Evolutionary conservation across 2,888 invertebrate genomes (phyloP).

Genomic region (Lathronympha strigana): DNA sequence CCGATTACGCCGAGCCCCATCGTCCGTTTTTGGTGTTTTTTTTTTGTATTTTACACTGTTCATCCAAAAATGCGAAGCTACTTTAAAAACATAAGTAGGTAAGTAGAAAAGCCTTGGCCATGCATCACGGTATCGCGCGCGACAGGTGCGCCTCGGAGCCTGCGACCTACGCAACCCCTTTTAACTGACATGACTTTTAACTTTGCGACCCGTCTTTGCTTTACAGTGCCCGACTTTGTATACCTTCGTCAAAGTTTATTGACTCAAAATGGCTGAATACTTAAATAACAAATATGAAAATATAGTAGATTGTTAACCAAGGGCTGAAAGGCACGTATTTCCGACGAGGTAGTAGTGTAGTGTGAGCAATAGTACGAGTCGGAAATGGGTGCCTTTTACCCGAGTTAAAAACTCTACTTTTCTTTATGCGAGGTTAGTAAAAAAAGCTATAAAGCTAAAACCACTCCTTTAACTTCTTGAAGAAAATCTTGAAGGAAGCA

Average conservation of each 20-base stretch:
- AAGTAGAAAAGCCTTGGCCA: conserved; percentile 19
- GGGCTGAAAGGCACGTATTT: too few relatives aligned
- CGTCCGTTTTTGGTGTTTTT: not conserved
- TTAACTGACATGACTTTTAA: conserved; percentile 84
- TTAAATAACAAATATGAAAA: too few relatives aligned
- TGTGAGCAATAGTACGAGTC: too few relatives aligned
- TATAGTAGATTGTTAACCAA: too few relatives aligned
- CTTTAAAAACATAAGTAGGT: conserved; percentile 7
- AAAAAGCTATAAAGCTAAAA: too few relatives aligned
- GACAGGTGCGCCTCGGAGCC: conserved; percentile 61
- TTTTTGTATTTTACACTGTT: not conserved
- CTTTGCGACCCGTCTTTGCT: conserved; percentile 81
- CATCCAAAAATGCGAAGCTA: not conserved
- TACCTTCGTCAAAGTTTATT: conserved; percentile 32
- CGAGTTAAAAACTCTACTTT: too few relatives aligned
- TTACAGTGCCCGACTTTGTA: conserved; percentile 71
- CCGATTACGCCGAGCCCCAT: too few relatives aligned
- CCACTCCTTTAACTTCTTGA: too few relatives aligned
- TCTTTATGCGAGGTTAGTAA: too few relatives aligned
- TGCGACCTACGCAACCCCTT: conserved; percentile 69
- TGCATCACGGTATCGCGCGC: conserved; percentile 18
- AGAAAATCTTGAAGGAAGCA: too few relatives aligned
- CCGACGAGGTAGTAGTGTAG: too few relatives aligned
- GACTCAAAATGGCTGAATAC: not conserved
- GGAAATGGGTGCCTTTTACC: too few relatives aligned